Conservation (phyloP, 2,888 invertebrate species). For the Stenodema calcarata region DNA sequence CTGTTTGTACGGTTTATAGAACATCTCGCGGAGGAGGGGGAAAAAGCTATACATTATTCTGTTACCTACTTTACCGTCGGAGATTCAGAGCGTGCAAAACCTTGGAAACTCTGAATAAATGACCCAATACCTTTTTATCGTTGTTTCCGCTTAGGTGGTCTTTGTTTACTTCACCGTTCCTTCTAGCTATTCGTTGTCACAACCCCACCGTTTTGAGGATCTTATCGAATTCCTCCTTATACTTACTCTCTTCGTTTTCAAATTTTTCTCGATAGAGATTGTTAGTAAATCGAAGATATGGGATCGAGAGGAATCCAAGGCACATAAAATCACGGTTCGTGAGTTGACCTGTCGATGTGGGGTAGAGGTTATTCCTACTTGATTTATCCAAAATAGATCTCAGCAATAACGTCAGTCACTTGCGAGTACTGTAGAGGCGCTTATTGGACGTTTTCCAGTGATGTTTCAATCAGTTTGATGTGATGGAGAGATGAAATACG, state of each 20-base stretch:
- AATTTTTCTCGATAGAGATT: background rate
- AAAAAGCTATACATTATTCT: background rate
- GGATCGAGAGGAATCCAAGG: too few species aligned
- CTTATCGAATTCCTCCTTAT: background rate
- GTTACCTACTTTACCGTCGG: background rate
- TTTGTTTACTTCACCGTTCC: background rate
- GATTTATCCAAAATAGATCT: too few species aligned
- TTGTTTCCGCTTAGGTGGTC: slow-evolving; percentile 25
- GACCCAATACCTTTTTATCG: slow-evolving; percentile 34
- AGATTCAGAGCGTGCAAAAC: background rate
- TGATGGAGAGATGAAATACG: too few species aligned
- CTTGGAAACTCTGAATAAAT: slow-evolving; percentile 21
- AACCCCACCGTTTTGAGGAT: background rate
- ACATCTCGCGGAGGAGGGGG: background rate
- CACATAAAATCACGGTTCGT: too few species aligned
- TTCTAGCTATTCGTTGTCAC: background rate
- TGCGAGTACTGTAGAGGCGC: too few species aligned
- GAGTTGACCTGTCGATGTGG: too few species aligned
- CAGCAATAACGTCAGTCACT: too few species aligned
- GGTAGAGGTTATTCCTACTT: too few species aligned
- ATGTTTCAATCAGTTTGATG: too few species aligned
- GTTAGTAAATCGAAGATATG: too few species aligned
- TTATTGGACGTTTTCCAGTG: too few species aligned
- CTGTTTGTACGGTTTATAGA: background rate
- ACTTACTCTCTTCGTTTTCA: background rate